Evolutionary conservation across 1,140 invertebrate species (phyloP), one percentile per base, ranked within the genome.

Genomic region (Telenomus remus): DNA sequence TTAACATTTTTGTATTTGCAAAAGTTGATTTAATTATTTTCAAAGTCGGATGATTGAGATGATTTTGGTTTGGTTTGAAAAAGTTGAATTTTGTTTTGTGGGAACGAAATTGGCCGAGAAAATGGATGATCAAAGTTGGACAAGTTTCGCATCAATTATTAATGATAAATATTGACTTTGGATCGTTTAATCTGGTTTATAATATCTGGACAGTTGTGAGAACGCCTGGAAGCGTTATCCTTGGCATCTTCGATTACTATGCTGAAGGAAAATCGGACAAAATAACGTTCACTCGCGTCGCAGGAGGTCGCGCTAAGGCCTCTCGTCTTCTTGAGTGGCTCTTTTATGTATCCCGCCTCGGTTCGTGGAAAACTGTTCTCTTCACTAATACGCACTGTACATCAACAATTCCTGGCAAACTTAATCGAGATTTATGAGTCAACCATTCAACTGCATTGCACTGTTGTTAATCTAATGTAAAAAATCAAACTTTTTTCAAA

Each of bases 241-340:
- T 75, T 75, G 72, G 63, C 57, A 75, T 69, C 64, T 64, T 75
- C 72, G 72, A 75, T 75, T 75, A 27, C 6, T 27, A 68, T 68
- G 59, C 49, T 13, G 57, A 75, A 75, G 64, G 64, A 75, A 75
- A 75, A 75, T 75, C 64, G 59, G 42, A 54, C 55, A 63, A 57
- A 69, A 53, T 69, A 75, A 75, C 72, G 64, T 68, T 73, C 70
- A 48, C 69, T 64, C 48, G 63, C 59, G 46, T 66, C 55, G 71
- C 63, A 60, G 69, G 75, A 76, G 71, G 69, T 71, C 65, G 68
- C 48, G 63, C 49, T 69, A 51, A 53, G 48, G 55, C 49, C 42
- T 49, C 33, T 49, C 37, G 47, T 68, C 54, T 42, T 55, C 66
- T 69, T 42, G 56, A 69, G 55, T 60, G 43, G 7, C n/a, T 57